Evolutionary conservation across 2,113 vertebrate genomes (phyloP).

Genomic region (Taxidea taxus): DNA sequence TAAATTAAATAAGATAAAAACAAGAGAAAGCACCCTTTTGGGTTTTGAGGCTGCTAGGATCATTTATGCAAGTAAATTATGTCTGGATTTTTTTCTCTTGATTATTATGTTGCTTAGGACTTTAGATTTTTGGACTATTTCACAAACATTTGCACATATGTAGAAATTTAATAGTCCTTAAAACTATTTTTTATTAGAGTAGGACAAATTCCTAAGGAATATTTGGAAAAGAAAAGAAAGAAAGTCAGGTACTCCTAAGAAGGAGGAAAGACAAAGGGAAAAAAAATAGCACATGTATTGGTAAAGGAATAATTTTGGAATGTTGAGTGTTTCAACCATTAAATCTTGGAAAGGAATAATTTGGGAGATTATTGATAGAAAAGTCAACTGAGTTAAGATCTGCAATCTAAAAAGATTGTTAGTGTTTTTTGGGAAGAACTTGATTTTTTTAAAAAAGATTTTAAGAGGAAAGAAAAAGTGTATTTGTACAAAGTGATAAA

Average conservation of each 20-base stretch:
- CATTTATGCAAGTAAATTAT: background rate
- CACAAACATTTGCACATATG: background rate
- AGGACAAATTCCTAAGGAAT: background rate
- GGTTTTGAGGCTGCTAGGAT: background rate
- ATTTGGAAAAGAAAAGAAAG: conserved; percentile 14
- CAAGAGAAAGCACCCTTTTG: background rate
- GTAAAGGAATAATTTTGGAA: background rate
- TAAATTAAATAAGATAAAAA: conserved; percentile 32
- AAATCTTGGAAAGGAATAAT: background rate
- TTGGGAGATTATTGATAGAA: background rate
- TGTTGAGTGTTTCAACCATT: background rate
- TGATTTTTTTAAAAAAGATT: background rate
- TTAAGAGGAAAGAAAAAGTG: background rate
- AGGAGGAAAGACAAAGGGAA: background rate
- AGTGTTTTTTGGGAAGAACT: background rate
- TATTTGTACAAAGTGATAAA: background rate
- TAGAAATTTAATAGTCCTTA: background rate
- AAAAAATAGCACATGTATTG: background rate
- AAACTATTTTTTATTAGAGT: background rate
- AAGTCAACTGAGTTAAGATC: background rate
- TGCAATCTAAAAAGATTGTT: background rate
- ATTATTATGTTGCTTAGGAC: background rate
- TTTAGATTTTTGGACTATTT: background rate
- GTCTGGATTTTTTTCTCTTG: background rate
- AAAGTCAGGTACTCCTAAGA: background rate